phyloP scores from a whole-genome alignment of 2,797 vertebrate genomes.

The Paedocypris micromegethes region DNA sequence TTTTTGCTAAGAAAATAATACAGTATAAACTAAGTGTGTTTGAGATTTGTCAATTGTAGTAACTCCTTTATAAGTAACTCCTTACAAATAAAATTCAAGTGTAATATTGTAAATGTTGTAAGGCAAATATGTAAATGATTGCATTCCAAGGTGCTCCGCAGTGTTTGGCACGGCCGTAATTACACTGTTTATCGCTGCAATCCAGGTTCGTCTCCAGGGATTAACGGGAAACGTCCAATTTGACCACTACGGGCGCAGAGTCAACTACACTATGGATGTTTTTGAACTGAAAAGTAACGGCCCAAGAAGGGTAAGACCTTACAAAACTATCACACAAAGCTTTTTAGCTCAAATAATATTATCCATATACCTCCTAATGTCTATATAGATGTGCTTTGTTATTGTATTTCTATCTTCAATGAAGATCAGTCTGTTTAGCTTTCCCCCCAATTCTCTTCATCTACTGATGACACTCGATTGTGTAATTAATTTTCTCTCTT shows the following conservation, averaged over 20 bases:
- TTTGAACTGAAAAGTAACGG: slow-evolving; percentile 95
- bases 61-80: too few species aligned
- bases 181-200: slow-evolving; percentile 47
- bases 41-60: too few species aligned
- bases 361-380: too few species aligned
- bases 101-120: not conserved
- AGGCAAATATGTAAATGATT: slow-evolving; percentile 14
- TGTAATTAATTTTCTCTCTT: slow-evolving; percentile 24
- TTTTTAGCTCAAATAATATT: too few species aligned
- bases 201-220: slow-evolving; percentile 94
- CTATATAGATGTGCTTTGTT: not conserved
- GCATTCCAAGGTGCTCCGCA: slow-evolving; percentile 7
- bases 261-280: slow-evolving; percentile 98
- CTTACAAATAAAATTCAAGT: slow-evolving; percentile 8
- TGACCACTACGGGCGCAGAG: slow-evolving; percentile 92
- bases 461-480: slow-evolving; percentile 31
- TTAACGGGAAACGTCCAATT: slow-evolving; percentile 97
- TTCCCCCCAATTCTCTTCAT: slow-evolving; percentile 32
- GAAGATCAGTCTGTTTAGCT: slow-evolving; percentile 22
- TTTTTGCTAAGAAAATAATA: too few species aligned
- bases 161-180: slow-evolving; percentile 42
- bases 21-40: too few species aligned
- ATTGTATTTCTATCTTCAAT: not conserved
- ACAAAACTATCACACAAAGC: not conserved
- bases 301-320: slow-evolving; percentile 80